Base-by-base conservation (phyloP, 2,113 vertebrate species). In the Paracanthobrama guichenoti region DNA sequence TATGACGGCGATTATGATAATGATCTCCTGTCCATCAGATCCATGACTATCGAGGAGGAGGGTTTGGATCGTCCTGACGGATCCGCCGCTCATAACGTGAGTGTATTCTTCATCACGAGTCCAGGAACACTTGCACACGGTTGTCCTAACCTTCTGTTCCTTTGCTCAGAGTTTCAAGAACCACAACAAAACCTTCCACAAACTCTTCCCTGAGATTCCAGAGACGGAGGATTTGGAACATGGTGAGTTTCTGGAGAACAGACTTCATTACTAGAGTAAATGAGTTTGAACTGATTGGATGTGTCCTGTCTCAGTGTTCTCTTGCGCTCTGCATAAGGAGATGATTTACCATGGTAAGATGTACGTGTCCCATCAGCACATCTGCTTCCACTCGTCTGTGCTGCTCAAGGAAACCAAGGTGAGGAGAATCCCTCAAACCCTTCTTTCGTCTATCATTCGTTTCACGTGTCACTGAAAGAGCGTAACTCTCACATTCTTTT, bases 331-430 rank as follows among this genome's bases (percentile, higher is more conserved):
- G 90, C 95, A 96, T 86, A 94, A 92, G 86, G 96, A 97, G 39
- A 89, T 96, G 26, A 89, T 94, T 20, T 97, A 96, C 86, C 95
- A 95, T 0, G 96, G 96, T 50, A 95, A 93, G 84, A 93, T 97
- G 71, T 97, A 91, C 2, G 75, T 97, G 64, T 93, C 94, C 0
- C 86, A 90, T 2, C 86, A 69, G 12, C 83, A 94, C 4, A 0
- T 95, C 81, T 96, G 95, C 88, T 97, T 97, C 91, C 80, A 95
- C 86, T 95, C 95, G 4, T 94, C 91, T 0, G 91, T 97, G 84
- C 88, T 97, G 62, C 94, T 95, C 60, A 95, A 94, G 89, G 94
- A 95, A 3, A 95, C 95, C 42, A 97, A 95, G 95, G 96, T 97
- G 86, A 90, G 48, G 31, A 31, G 2, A 3, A 31, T 31, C 31